A percentile compares a stretch with the other conserved stretches of the same genome.
Evolutionary conservation across 2,113 vertebrate genomes (phyloP).

Genomic region (Callorhinus ursinus): DNA sequence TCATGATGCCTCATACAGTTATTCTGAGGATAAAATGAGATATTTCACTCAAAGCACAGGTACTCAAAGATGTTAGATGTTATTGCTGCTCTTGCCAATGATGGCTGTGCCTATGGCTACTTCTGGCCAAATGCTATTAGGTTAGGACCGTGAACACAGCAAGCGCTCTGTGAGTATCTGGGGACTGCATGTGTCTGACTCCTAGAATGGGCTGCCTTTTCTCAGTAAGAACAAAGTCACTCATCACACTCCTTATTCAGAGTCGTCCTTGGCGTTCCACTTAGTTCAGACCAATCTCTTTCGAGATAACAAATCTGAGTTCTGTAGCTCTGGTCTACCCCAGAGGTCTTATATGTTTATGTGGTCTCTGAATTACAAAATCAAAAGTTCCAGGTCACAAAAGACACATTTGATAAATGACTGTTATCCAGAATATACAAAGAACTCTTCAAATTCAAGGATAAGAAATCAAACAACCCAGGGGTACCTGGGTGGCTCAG

Average conservation of each 20-base stretch:
- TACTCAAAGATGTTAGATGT: not conserved
- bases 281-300: not conserved
- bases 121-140: not conserved
- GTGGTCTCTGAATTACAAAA: not conserved
- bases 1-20: not conserved
- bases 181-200: not conserved
- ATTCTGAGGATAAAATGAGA: slow-evolving; percentile 7
- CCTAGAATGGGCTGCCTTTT: not conserved
- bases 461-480: not conserved
- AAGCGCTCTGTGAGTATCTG: not conserved
- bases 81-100: not conserved
- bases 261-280: not conserved
- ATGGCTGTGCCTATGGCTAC: not conserved
- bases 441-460: not conserved
- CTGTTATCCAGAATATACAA: not conserved
- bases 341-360: not conserved
- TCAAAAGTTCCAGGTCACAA: slow-evolving; percentile 1
- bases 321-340: not conserved
- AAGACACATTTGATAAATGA: not conserved
- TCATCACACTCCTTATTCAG: not conserved
- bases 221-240: not conserved
- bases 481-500: not conserved
- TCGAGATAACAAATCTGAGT: not conserved
- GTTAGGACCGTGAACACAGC: not conserved
- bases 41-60: not conserved